A percentile compares a stretch with the other conserved stretches of the same genome.
These are phyloP conservation scores for Oligia fasciuncula DNA, from an alignment of 2,888 invertebrate species.

Conservation along the genomic window DNA sequence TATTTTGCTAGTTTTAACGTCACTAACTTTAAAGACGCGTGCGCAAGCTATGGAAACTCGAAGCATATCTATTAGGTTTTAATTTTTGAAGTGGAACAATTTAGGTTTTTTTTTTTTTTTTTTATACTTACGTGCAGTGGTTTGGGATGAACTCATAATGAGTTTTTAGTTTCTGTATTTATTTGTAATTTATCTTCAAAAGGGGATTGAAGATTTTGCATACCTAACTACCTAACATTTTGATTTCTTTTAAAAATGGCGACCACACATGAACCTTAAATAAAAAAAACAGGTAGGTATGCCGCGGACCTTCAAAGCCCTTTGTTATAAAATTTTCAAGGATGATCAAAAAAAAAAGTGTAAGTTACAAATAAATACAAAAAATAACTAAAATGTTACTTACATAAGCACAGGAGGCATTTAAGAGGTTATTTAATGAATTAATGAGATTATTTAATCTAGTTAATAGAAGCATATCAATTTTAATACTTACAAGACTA, in stretches of 20 bases:
- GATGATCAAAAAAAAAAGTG: too few relatives aligned
- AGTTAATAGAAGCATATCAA: constrained; percentile 41
- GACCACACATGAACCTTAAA: background rate
- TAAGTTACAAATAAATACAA: constrained; percentile 18
- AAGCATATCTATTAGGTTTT: constrained; percentile 72
- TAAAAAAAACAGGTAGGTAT: background rate
- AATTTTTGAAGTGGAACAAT: constrained; percentile 19
- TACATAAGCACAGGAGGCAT: constrained; percentile 15
- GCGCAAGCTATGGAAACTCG: constrained; percentile 85
- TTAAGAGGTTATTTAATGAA: constrained; percentile 39
- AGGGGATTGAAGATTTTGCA: background rate
- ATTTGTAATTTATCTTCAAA: background rate
- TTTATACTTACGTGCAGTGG: constrained; percentile 39
- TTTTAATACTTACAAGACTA: constrained; percentile 37
- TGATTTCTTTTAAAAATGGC: background rate
- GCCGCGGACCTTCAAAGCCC: background rate
- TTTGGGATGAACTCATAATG: background rate
- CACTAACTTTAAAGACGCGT: constrained; percentile 97
- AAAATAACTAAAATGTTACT: constrained; percentile 3
- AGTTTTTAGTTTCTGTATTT: constrained; percentile 9
- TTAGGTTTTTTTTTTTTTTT: constrained; percentile 42
- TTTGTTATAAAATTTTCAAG: background rate
- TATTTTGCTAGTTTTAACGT: constrained; percentile 95
- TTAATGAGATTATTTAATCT: constrained; percentile 40
- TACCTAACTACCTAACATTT: background rate